These are phyloP conservation scores for Tolmerus cingulatus DNA, from an alignment of 2,888 invertebrate genomes.

Conservation along the genomic window DNA sequence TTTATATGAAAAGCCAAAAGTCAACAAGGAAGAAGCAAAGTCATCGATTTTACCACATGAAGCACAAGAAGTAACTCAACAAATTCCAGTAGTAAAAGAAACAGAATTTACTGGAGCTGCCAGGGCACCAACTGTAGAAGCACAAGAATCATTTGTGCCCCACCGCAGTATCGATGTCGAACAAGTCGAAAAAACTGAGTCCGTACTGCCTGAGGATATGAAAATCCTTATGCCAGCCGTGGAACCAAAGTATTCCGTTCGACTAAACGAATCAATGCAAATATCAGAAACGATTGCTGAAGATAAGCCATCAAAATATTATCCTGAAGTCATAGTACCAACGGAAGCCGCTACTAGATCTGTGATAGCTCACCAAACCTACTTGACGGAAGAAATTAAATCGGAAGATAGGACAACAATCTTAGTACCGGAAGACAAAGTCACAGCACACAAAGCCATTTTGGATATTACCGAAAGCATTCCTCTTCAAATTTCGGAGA, in stretches of 20 bases:
- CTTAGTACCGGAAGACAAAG: constrained; percentile 68
- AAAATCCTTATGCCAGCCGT: constrained; percentile 64
- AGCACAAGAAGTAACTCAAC: constrained; percentile 73
- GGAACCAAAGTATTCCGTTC: constrained; percentile 70
- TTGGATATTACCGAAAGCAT: constrained; percentile 70
- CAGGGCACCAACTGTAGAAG: constrained; percentile 65
- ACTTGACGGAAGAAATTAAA: constrained; percentile 71
- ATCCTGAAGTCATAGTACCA: constrained; percentile 80
- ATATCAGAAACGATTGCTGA: constrained; percentile 75
- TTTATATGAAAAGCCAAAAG: constrained; percentile 48
- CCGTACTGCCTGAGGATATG: constrained; percentile 68
- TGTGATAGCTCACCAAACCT: constrained; percentile 72
- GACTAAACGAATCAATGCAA: constrained; percentile 70
- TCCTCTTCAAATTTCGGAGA: constrained; percentile 68
- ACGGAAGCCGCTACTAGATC: constrained; percentile 77
- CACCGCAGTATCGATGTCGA: constrained; percentile 72
- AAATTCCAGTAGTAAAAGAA: constrained; percentile 70
- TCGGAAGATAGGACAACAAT: constrained; percentile 75
- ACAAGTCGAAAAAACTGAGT: constrained; percentile 71
- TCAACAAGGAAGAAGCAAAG: constrained; percentile 65
- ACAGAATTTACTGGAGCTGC: constrained; percentile 65
- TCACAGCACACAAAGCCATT: constrained; percentile 68
- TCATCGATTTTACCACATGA: constrained; percentile 70
- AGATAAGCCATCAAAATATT: constrained; percentile 78
- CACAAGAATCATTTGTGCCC: constrained; percentile 68